Evolutionary conservation across 2,888 invertebrate species (phyloP), one percentile per base, ranked within the genome.

Genomic region (Polymixis lichenea): DNA sequence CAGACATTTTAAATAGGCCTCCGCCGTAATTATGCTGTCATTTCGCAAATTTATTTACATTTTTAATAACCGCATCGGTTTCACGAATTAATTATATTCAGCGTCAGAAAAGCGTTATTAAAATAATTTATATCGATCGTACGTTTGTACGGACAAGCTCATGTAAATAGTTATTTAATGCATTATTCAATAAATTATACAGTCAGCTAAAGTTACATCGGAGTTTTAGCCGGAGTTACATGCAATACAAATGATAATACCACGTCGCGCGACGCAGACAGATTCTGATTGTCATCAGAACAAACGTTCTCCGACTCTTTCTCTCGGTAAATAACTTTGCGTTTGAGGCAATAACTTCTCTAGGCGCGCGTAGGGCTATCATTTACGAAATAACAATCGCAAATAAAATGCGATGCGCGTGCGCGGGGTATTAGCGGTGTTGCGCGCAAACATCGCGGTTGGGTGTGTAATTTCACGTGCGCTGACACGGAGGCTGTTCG

Each of bases 391-490:
- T 93, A 94, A 93, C 93, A 95, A 94, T 95, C 92, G 92, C 91
- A 95, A 95, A 95, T 94, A 95, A 95, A 95, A 92, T 82, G 87
- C 90, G 78, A 90, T 79, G 88, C 87, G 86, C 88, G 89, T 89
- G 90, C 87, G 89, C 82, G 64, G 89, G 89, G 93, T 90, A 94
- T 94, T 95, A 94, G 94, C 91, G 90, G 87, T 85, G 92, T 87
- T 89, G 90, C 91, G 91, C 90, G 93, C 94, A 93, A 94, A 94
- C 94, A 93, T 89, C 91, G 92, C 90, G 90, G 91, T 90, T 87
- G 92, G 91, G 92, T 93, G 94, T 95, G 95, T 95, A 95, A 95
- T 95, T 95, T 95, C 92, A 91, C 93, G 93, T 93, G 88, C 92
- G 95, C 94, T 95, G 95, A 95, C 94, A 95, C 92, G 92, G 89